Percentiles rank a stretch among this genome's conserved stretches.
These are phyloP conservation scores for Macrotis lagotis DNA, from an alignment of 2,113 vertebrate genomes.

Conservation along the genomic window DNA sequence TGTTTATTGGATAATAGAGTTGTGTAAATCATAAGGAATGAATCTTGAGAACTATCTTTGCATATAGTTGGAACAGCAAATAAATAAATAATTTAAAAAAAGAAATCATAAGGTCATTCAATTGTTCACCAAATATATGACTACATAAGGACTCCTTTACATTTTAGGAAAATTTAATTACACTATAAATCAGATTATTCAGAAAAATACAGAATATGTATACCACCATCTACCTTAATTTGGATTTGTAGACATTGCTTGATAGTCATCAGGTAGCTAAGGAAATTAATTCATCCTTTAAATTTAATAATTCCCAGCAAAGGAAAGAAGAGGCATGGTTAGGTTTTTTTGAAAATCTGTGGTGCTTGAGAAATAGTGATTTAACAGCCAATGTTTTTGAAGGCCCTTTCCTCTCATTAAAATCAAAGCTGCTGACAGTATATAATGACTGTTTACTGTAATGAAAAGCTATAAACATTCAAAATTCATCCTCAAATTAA, in stretches of 20 bases:
- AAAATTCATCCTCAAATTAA: neutral
- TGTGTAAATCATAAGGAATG: neutral
- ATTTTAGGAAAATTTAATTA: neutral
- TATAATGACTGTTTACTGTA: neutral
- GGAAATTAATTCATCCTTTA: neutral
- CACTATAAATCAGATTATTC: neutral
- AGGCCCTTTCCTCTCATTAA: fast-evolving
- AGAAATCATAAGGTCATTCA: neutral
- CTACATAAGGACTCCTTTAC: neutral
- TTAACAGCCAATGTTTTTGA: neutral
- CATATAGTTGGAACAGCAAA: too few relatives aligned
- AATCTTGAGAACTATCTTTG: too few relatives aligned
- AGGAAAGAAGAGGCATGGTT: too few relatives aligned
- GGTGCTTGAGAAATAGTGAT: neutral
- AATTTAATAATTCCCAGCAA: neutral
- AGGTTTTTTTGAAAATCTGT: neutral
- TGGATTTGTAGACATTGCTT: neutral
- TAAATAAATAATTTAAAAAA: too few relatives aligned
- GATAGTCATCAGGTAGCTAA: neutral
- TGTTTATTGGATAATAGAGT: neutral
- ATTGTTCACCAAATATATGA: neutral
- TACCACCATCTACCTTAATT: neutral
- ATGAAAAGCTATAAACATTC: neutral
- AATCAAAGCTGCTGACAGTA: neutral
- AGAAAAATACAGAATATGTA: neutral